Evolutionary conservation across 1,140 invertebrate genomes (phyloP), one percentile per base, ranked within the genome.

Genomic region (Acromyrmex charruanus): DNA sequence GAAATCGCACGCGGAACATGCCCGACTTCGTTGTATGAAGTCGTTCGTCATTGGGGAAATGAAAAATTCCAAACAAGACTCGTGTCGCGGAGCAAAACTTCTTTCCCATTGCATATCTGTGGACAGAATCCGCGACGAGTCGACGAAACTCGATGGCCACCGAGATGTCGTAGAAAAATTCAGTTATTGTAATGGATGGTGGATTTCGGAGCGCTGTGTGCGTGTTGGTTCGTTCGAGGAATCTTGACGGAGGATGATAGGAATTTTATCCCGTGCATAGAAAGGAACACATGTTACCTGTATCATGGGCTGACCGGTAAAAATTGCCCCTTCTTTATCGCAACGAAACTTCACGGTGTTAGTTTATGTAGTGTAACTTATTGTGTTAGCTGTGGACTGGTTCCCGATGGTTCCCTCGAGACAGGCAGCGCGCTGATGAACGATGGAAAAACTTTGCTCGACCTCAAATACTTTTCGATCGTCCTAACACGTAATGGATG

Each of bases 31-130:
- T 87, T 63, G 81, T 72, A 84, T 74, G 87, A 90, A 88, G 75
- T 65, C 89, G 89, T 88, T 90, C 82, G 89, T 87, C 82, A 89
- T 87, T 77, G 91, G 91, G 92, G 92, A 94, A 94, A 94, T 94
- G 93, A 94, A 94, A 94, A 93, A 94, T 94, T 93, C 90, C 92
- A 86, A 91, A 92, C 92, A 89, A 93, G 92, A 94, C 92, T 93
- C 91, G 89, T 88, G 90, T 91, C 21, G 21, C 86, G 71, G 63
- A 68, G 84, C 65, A 75, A 53, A 51, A 28, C 81, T 91, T 84
- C 89, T 92, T 92, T 90, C 90, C 91, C 68, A 75, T 49, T 72
- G 77, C 80, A 84, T 89, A 92, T 88, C 86, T 75, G 25, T 35
- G 88, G 85, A 75, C 79, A 88, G 87, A 92, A 93, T 93, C 92